Evolutionary conservation across 2,888 invertebrate species (phyloP), one percentile per base, ranked within the genome.

Genomic region (Serripes groenlandicus): DNA sequence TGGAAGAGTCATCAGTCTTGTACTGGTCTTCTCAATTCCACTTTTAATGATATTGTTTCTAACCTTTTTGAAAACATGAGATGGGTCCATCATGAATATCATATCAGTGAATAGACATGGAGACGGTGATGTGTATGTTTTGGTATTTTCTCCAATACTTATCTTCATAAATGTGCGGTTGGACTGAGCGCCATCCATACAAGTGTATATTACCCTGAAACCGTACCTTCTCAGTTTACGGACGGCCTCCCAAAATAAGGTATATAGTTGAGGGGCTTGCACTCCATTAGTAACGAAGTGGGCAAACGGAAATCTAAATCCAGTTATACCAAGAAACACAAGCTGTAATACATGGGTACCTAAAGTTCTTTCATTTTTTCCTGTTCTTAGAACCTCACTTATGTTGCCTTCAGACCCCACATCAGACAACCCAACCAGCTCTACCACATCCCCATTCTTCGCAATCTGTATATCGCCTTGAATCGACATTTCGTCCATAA

Each of bases 401-500:
- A 66, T 28, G 49, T 84, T 81, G 28, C 79, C 81, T 70, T 85
- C 88, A 5, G 69, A 49, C 18, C 79, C 75, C 15, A 66, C 18
- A 42, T 85, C 81, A 18, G 60, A 26, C 7, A 87, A 79, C 4
- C 86, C 86, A 37, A 75, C 60, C 2, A 88, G 42, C 73, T 88
- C 78, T 26, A 86, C 49, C 9, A 76, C 60, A 37, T 83, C 86
- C 11, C 81, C 74, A 35, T 64, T 70, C 71, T 83, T 86, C 5
- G 30, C n/a, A 0, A 86, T 74, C 62, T 86, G 84, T 1, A 88
- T 26, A 58, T 86, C 85, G 9, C 74, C 52, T 54, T 88, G 87
- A 7, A 87, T 83, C 1, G 79, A 75, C 87, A 88, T 88, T 68
- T 87, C 83, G 66, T 87, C 88, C 2, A 86, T 30, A 5, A 89